Percentiles rank a stretch among this genome's conserved stretches.
phyloP scores from a whole-genome alignment of 2,113 vertebrate genomes.

The Larimichthys polyactis region DNA sequence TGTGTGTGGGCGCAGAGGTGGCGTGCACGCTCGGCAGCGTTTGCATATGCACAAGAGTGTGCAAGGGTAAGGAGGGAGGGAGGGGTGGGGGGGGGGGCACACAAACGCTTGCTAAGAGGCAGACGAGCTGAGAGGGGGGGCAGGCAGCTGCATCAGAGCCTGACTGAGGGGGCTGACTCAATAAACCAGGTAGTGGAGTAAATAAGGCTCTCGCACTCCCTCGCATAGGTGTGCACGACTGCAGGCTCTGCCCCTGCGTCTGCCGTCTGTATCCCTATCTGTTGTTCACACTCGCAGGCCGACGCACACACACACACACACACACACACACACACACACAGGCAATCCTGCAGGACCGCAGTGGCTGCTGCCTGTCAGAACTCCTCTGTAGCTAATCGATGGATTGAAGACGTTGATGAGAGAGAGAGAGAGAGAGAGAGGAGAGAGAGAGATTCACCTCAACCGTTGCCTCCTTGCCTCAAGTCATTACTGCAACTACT shows the following conservation, averaged over 20 bases:
- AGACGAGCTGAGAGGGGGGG: conserved; percentile 25
- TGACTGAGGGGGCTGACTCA: conserved; percentile 58
- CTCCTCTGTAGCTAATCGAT: conserved; percentile 68
- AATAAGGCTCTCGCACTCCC: conserved; percentile 59
- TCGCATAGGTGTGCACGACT: conserved; percentile 50
- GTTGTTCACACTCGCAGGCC: conserved; percentile 40
- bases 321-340: conserved; percentile 7
- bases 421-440: conserved; percentile 14
- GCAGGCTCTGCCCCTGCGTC: conserved; percentile 50
- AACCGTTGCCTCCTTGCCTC: conserved; percentile 40
- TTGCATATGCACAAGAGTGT: conserved; percentile 28
- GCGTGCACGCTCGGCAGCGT: conserved; percentile 8
- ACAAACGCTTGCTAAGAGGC: not conserved
- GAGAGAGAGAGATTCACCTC: conserved; percentile 55
- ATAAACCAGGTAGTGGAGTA: conserved; percentile 68
- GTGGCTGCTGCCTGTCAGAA: conserved; percentile 65
- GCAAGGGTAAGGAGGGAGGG: not conserved
- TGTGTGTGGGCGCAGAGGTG: not conserved
- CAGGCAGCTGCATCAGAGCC: conserved; percentile 54
- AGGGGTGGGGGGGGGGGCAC: not conserved
- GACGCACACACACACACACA: not conserved
- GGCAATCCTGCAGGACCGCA: conserved; percentile 62
- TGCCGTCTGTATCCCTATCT: conserved; percentile 45
- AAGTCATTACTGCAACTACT: conserved; percentile 58
- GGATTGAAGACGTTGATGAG: conserved; percentile 65